Conservation (phyloP, 1,140 invertebrate genomes). For the Antheraea mylitta region DNA sequence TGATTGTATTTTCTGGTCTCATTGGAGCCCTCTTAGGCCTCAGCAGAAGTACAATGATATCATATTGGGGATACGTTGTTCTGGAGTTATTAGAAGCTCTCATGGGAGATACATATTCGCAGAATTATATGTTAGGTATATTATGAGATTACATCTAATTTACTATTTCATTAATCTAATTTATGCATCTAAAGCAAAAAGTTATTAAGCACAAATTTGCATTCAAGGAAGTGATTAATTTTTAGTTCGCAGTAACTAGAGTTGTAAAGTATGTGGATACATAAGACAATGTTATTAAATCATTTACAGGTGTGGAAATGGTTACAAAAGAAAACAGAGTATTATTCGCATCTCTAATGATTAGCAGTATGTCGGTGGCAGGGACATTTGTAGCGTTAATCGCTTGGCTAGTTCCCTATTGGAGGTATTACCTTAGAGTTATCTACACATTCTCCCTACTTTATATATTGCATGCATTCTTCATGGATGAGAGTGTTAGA, state of each 20-base stretch:
- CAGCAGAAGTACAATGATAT: constrained; percentile 16
- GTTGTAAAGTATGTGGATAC: too few species aligned
- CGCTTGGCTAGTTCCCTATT: constrained; percentile 24
- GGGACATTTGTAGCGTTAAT: constrained; percentile 13
- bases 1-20: constrained; percentile 22
- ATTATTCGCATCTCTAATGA: constrained; percentile 8
- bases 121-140: constrained; percentile 26
- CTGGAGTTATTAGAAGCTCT: constrained; percentile 26
- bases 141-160: too few species aligned
- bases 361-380: constrained; percentile 13
- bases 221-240: too few species aligned
- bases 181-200: background rate
- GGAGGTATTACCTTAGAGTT: constrained; percentile 28
- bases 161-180: too few species aligned
- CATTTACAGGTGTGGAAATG: constrained; percentile 31
- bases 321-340: constrained; percentile 24
- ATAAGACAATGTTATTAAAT: too few species aligned
- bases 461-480: constrained; percentile 18
- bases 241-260: too few species aligned
- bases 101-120: constrained; percentile 23
- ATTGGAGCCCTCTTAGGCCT: constrained; percentile 15
- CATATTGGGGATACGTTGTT: constrained; percentile 24
- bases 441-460: constrained; percentile 27
- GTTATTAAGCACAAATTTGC: background rate
- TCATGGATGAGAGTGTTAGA: constrained; percentile 29